These are phyloP conservation scores for Ophion costatus DNA, from an alignment of 2,888 invertebrate genomes.

Conservation along the genomic window DNA sequence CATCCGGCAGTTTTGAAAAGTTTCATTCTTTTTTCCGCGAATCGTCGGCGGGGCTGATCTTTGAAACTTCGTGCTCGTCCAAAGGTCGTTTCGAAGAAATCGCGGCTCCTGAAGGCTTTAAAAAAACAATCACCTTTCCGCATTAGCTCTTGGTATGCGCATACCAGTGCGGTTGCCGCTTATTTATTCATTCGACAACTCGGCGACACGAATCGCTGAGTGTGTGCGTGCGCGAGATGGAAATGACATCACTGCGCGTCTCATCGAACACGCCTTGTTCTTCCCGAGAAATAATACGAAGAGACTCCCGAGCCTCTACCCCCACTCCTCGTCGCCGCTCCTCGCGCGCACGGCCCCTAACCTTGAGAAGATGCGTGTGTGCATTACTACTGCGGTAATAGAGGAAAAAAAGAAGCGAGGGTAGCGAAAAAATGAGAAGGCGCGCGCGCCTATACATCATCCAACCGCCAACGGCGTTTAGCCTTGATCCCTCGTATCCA, in stretches of 20 bases:
- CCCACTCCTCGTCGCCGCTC: conserved; percentile 4
- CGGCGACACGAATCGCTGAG: conserved; percentile 44
- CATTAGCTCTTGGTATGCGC: conserved; percentile 24
- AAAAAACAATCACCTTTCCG: not conserved
- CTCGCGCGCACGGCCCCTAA: conserved; percentile 18
- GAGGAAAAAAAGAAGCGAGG: conserved; percentile 32
- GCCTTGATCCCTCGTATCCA: conserved; percentile 80
- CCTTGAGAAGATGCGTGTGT: conserved; percentile 47
- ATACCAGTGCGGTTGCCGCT: conserved; percentile 29
- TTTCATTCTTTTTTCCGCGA: not conserved
- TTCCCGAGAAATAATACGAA: conserved; percentile 34
- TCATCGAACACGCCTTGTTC: conserved; percentile 45
- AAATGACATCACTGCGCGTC: conserved; percentile 51
- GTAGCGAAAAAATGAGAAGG: conserved; percentile 18
- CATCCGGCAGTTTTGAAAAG: not conserved
- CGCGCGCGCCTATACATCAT: conserved; percentile 23
- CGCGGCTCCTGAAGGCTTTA: not conserved
- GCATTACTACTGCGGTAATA: conserved; percentile 48
- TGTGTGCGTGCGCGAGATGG: conserved; percentile 14
- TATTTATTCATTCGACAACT: conserved; percentile 39
- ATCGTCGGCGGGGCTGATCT: not conserved
- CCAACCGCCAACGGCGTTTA: conserved; percentile 75
- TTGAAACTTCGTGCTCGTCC: not conserved
- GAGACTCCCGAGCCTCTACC: not conserved
- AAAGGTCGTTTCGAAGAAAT: not conserved